A percentile compares a stretch with the other conserved stretches of the same genome.
These are phyloP conservation scores for Lepidotrigona ventralis DNA, from an alignment of 1,140 invertebrate species.

Conservation along the genomic window DNA sequence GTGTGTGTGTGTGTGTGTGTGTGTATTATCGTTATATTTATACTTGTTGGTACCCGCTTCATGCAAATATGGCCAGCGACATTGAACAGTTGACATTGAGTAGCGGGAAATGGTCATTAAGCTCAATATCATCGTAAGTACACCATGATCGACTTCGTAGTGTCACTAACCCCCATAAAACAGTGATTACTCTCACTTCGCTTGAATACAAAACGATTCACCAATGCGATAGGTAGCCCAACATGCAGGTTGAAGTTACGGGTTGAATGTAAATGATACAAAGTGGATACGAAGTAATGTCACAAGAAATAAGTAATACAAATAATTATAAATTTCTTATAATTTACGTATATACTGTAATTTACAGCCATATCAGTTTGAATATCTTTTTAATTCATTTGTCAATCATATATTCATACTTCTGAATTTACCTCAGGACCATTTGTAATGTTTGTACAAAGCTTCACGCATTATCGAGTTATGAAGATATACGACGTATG, in stretches of 20 bases:
- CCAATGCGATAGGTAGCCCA: not conserved
- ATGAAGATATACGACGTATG: slow-evolving; percentile 4
- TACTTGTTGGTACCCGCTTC: not conserved
- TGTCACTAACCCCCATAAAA: slow-evolving; percentile 50
- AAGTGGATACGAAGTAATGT: not conserved
- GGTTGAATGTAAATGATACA: not conserved
- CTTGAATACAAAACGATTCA: slow-evolving; percentile 9
- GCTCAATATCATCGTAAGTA: slow-evolving; percentile 39
- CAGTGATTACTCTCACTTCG: slow-evolving; percentile 27
- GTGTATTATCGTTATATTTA: not conserved
- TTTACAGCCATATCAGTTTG: no score
- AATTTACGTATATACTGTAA: not conserved
- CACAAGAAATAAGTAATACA: not conserved
- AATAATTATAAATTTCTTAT: not conserved
- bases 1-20: no score
- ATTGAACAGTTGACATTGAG: slow-evolving; percentile 62
- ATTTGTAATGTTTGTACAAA: not conserved
- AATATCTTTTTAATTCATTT: not conserved
- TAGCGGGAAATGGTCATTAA: slow-evolving; percentile 52
- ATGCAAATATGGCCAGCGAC: slow-evolving; percentile 36
- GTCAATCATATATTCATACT: not conserved
- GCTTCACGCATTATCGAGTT: slow-evolving; percentile 33
- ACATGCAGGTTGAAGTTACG: not conserved
- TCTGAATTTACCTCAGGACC: not conserved
- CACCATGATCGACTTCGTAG: slow-evolving; percentile 18